phyloP scores from a whole-genome alignment of 2,113 vertebrate species.

The Alethe castanea region DNA sequence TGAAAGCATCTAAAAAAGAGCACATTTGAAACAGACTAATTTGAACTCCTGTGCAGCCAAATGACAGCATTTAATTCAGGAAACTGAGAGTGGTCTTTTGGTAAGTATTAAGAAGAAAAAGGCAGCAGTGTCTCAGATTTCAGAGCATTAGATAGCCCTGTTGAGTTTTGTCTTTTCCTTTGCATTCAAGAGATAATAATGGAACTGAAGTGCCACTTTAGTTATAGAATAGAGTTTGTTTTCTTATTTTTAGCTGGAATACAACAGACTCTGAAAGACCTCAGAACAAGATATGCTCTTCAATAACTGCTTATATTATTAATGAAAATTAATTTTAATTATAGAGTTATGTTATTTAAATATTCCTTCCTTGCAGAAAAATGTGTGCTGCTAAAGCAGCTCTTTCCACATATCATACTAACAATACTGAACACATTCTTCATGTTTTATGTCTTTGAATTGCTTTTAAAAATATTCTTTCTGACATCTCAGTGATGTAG shows the following conservation, averaged over 20 bases:
- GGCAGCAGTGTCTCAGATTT: neutral
- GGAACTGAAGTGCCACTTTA: neutral
- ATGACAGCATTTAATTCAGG: neutral
- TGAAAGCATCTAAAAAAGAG: neutral
- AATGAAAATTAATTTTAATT: neutral
- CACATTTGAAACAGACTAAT: neutral
- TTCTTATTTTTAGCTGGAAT: neutral
- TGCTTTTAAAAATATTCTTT: neutral
- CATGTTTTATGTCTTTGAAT: neutral
- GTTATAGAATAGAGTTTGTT: neutral
- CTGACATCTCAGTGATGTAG: neutral
- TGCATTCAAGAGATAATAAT: neutral
- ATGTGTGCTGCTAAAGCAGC: neutral
- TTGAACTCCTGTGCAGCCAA: neutral
- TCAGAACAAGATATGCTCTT: neutral
- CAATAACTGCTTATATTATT: neutral
- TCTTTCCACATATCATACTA: neutral
- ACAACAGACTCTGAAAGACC: neutral
- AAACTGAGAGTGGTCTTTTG: neutral
- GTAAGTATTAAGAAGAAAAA: neutral
- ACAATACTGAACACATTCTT: neutral
- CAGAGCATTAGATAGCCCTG: neutral
- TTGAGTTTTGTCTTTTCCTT: neutral
- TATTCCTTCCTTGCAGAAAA: neutral
- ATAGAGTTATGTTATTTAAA: neutral